Percentiles rank a stretch among this genome's conserved stretches.
phyloP scores from a whole-genome alignment of 2,113 vertebrate species.

The Erinaceus europaeus region DNA sequence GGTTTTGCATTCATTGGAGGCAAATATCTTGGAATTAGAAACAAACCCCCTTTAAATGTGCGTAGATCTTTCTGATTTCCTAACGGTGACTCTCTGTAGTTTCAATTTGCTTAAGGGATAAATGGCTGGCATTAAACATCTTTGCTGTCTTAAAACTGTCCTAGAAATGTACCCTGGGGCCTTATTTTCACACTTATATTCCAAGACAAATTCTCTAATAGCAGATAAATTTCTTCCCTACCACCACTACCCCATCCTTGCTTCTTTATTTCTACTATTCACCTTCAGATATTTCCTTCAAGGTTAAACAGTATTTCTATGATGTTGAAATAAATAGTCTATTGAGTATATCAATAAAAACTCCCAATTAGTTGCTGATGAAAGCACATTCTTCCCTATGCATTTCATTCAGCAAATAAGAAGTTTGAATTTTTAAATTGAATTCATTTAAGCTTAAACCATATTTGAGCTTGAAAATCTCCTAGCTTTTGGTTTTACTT shows the following conservation, averaged over 20 bases:
- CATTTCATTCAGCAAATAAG: slow-evolving; percentile 47
- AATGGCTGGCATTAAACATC: neutral
- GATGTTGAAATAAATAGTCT: slow-evolving; percentile 23
- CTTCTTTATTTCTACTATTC: too few relatives aligned
- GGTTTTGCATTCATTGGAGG: neutral
- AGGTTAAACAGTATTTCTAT: neutral
- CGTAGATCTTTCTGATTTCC: neutral
- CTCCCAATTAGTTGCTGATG: slow-evolving; percentile 32
- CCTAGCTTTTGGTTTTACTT: slow-evolving; percentile 15
- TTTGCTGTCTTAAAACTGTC: too few relatives aligned
- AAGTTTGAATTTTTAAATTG: slow-evolving; percentile 56
- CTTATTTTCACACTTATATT: neutral
- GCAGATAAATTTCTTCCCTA: neutral
- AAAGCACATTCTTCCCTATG: neutral
- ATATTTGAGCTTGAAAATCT: slow-evolving; percentile 45
- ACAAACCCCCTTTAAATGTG: neutral
- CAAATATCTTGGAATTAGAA: neutral
- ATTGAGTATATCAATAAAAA: slow-evolving; percentile 2
- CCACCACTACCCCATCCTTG: neutral
- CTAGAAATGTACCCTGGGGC: neutral
- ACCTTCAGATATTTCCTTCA: neutral
- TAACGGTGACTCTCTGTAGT: neutral
- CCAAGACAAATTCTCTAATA: neutral
- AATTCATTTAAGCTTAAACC: slow-evolving; percentile 52
- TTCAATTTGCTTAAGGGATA: neutral